Evolutionary conservation across 2,113 vertebrate species (phyloP).

Genomic region (Emydocephalus ijimae): DNA sequence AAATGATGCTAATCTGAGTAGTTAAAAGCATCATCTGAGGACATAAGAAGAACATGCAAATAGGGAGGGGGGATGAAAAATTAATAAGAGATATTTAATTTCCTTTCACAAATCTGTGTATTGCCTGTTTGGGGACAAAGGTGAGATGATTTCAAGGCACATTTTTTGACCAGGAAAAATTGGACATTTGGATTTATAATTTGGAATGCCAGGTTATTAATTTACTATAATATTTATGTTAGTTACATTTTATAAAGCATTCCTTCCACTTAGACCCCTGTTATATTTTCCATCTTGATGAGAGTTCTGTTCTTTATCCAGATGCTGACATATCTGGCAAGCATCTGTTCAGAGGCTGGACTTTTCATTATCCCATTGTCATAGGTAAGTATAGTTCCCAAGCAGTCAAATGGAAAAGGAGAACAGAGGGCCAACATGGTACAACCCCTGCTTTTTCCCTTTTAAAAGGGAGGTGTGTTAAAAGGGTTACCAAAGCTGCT

Average conservation of each 20-base stretch:
- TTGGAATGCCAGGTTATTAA: background rate
- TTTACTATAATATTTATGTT: background rate
- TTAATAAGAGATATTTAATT: background rate
- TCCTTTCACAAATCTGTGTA: background rate
- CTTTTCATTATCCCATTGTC: constrained; percentile 26
- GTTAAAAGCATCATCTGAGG: background rate
- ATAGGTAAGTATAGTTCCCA: constrained; percentile 23
- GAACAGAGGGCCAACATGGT: background rate
- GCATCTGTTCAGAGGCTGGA: constrained; percentile 45
- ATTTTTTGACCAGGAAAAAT: background rate
- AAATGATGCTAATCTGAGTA: background rate
- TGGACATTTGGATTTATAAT: background rate
- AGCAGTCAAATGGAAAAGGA: background rate
- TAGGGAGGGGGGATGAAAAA: background rate
- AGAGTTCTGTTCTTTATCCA: constrained; percentile 38
- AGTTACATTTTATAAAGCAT: background rate
- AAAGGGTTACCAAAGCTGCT: too few relatives aligned
- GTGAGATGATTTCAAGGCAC: background rate
- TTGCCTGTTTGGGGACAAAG: background rate
- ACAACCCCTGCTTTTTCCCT: background rate
- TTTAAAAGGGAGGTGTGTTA: background rate
- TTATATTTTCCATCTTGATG: constrained; percentile 24
- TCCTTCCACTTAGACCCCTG: background rate
- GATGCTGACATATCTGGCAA: background rate
- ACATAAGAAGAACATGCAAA: background rate